These are phyloP conservation scores for Echinometra lucunter DNA, from an alignment of 53 echinoderm and acorn worm species.

Conservation along the genomic window DNA sequence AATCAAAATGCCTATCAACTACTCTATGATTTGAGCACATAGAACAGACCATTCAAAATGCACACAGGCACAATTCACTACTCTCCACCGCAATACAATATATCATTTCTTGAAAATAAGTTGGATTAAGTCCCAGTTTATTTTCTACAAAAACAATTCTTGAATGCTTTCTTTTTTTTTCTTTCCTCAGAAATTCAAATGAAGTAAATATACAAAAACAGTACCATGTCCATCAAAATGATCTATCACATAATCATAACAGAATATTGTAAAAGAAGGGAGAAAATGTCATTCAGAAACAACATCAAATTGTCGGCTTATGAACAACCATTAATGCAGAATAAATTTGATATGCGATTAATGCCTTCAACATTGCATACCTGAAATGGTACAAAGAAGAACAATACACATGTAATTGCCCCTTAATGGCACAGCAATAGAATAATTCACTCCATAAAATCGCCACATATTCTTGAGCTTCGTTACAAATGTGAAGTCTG, in stretches of 20 bases:
- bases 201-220: constrained; percentile 54
- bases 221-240: constrained; percentile 36
- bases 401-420: neutral
- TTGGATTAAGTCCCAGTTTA: constrained; percentile 54
- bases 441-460: neutral
- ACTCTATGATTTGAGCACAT: neutral
- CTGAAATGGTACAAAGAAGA: neutral
- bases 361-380: neutral
- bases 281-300: neutral
- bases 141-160: constrained; percentile 56
- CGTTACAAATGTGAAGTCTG: neutral
- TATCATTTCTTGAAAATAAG: constrained; percentile 46
- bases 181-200: constrained; percentile 55
- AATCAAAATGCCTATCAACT: neutral
- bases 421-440: neutral
- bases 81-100: neutral
- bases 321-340: neutral
- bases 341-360: neutral
- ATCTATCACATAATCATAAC: neutral
- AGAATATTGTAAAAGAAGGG: neutral
- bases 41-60: neutral
- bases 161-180: constrained; percentile 6
- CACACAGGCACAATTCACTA: neutral
- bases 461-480: neutral
- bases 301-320: neutral